Base-by-base conservation (phyloP, 2,113 vertebrate species). In the Scytalopus superciliaris region DNA sequence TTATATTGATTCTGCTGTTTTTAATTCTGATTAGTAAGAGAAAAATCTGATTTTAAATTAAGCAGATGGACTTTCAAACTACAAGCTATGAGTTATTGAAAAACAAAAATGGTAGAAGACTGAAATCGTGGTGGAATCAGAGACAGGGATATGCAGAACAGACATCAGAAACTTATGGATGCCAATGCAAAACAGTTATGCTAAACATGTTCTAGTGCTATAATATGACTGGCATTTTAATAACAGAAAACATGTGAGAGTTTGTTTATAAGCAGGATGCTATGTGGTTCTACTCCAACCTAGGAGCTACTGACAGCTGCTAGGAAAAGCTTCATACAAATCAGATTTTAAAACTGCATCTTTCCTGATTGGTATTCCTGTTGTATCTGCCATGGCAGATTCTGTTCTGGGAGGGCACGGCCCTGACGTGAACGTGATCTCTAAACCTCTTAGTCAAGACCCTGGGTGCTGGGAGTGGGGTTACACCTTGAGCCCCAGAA, bases 1-100 rank as follows among this genome's bases (percentile, higher is more conserved):
- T 64, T 74, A 40, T 44, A 62, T n/a, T 81, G 64, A 69, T 86
- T 93, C 42, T 93, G 83, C 44, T 64, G 42, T 53, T 95, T 95
- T 82, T 91, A 76, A 50, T 96, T 84, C 90, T 85, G 53, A 69
- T 50, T 81, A 84, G 89, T 96, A 96, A 80, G 63, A 89, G 80
- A 93, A 94, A 87, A 55, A 90, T 86, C 40, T 96, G 87, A 44
- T 94, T 70, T 91, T 94, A 94, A 95, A 94, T 95, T 77, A 96
- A 95, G 83, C 84, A 91, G 89, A 79, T 68, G 67, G 59, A 66
- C 30, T 95, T 94, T 74, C 42, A 96, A 95, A 90, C 39, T 59
- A 82, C 47, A 84, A 82, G 47, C n/a, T 74, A 84, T 78, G 66
- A 91, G 94, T 89, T 79, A 89, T 5, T 77, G 66, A 81, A 72